Conservation (phyloP, 2,113 vertebrate genomes). For the Neoarius graeffei region DNA sequence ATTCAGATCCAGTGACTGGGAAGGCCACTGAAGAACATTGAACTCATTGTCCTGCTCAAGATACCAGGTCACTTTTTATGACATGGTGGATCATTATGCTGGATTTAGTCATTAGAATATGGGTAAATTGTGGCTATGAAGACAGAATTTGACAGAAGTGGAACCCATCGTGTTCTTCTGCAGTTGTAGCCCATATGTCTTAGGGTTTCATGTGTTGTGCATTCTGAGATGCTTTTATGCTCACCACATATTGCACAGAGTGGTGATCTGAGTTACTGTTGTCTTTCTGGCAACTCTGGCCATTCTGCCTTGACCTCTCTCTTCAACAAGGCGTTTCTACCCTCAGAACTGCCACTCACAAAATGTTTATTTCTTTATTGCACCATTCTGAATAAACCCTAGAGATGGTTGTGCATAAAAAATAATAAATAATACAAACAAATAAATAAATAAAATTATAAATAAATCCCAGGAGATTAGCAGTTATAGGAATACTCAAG, state of each 20-base stretch:
- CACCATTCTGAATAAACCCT: not conserved
- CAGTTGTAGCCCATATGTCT: not conserved
- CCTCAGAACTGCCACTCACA: not conserved
- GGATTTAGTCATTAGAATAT: too few relatives aligned
- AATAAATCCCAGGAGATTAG: not conserved
- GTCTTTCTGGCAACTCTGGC: not conserved
- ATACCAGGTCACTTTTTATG: too few relatives aligned
- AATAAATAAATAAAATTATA: too few relatives aligned
- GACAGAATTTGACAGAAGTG: too few relatives aligned
- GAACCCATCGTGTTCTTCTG: not conserved
- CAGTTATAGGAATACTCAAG: not conserved
- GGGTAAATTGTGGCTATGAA: too few relatives aligned
- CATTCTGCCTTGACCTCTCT: not conserved
- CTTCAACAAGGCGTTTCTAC: not conserved
- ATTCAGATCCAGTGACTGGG: too few relatives aligned
- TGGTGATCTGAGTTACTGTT: not conserved
- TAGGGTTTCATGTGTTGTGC: not conserved
- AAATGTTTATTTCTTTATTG: not conserved
- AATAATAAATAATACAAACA: too few relatives aligned
- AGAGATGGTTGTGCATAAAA: not conserved
- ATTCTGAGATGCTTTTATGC: not conserved
- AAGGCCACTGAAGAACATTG: too few relatives aligned
- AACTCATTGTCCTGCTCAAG: too few relatives aligned
- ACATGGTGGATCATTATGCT: too few relatives aligned
- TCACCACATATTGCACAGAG: not conserved